A percentile compares a stretch with the other conserved stretches of the same genome.
Evolutionary conservation across 1,140 invertebrate species (phyloP).

Genomic region (Oppia nitens): DNA sequence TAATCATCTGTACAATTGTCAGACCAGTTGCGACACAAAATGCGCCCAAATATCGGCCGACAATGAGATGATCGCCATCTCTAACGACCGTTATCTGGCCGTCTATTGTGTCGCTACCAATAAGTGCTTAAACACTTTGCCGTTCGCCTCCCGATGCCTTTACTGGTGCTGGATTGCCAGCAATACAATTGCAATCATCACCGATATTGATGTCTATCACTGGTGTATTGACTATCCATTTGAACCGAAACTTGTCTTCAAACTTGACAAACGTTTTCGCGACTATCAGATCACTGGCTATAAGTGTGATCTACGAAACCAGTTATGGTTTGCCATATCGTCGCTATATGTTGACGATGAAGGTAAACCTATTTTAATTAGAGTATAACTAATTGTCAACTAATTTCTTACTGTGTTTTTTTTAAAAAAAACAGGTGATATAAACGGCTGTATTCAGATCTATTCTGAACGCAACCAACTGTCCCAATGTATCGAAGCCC

Average conservation of each 20-base stretch:
- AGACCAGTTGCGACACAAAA: conserved; percentile 11
- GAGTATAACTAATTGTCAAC: neutral
- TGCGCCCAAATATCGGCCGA: conserved; percentile 11
- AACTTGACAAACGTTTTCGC: neutral
- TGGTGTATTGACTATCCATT: neutral
- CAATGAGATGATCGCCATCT: conserved; percentile 10
- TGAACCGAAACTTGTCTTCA: neutral
- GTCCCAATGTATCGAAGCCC: conserved; percentile 10
- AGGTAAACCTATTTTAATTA: neutral
- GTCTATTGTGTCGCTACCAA: conserved; percentile 13
- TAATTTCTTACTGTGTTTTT: neutral
- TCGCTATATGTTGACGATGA: conserved; percentile 7
- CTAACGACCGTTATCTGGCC: conserved; percentile 11
- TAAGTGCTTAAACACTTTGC: conserved; percentile 10
- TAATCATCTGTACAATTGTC: conserved; percentile 8
- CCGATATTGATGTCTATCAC: conserved; percentile 9
- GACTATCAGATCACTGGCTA: conserved; percentile 5
- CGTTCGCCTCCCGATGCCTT: conserved; percentile 7
- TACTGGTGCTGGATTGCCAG: conserved; percentile 15
- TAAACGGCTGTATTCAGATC: conserved; percentile 3
- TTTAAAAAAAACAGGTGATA: conserved; percentile 8
- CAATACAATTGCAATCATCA: conserved; percentile 8
- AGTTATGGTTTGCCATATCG: conserved; percentile 1
- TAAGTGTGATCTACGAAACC: neutral
- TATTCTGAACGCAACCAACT: neutral